These are phyloP conservation scores for Pheucticus melanocephalus DNA, from an alignment of 2,113 vertebrate species.

Conservation along the genomic window DNA sequence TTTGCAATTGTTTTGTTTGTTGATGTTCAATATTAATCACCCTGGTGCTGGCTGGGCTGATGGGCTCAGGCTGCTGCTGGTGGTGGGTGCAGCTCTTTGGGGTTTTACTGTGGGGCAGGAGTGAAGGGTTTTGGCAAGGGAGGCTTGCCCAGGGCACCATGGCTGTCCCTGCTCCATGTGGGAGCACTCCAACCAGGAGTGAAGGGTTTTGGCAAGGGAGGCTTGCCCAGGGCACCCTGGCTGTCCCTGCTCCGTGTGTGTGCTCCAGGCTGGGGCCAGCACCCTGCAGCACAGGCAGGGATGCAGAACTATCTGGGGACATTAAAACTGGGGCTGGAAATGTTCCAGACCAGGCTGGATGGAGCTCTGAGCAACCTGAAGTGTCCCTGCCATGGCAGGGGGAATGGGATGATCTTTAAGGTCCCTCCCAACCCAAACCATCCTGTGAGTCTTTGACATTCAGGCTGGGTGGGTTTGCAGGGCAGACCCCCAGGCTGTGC, in stretches of 20 bases:
- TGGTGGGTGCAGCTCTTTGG: background rate
- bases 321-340: fast-evolving
- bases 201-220: fast-evolving
- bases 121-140: fast-evolving
- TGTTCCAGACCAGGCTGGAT: background rate
- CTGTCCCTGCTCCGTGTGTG: background rate
- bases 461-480: background rate
- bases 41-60: fast-evolving
- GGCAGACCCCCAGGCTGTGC: constrained; percentile 14
- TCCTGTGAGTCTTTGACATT: background rate
- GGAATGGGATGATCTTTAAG: background rate
- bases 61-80: background rate
- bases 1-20: background rate
- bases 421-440: background rate
- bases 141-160: fast-evolving
- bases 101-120: fast-evolving
- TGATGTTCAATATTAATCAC: background rate
- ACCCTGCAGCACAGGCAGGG: fast-evolving
- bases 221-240: fast-evolving
- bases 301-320: fast-evolving
- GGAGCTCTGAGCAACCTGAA: background rate
- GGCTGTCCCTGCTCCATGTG: fast-evolving
- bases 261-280: background rate
- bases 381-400: background rate
- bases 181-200: too few relatives aligned